Conservation (phyloP, 1,140 invertebrate genomes). For the Papilio glaucus region DNA sequence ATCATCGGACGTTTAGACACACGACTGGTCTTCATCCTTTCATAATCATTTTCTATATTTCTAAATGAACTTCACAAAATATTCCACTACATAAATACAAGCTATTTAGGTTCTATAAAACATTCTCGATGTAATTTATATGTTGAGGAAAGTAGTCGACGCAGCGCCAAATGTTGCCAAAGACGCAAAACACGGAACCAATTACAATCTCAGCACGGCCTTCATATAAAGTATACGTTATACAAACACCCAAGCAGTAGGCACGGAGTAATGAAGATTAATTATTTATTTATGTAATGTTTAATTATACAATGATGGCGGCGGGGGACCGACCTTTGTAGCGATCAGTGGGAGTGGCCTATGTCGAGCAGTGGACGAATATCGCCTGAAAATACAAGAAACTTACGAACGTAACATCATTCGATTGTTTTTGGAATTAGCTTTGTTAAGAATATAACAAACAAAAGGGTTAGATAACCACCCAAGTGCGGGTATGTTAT, state of each 20-base stretch:
- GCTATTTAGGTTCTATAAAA: background rate
- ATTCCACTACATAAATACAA: background rate
- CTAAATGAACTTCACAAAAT: background rate
- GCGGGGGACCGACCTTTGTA: no score
- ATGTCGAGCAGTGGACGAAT: no score
- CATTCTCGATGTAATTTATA: constrained; percentile 33
- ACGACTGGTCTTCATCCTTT: no score
- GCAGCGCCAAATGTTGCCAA: constrained; percentile 31
- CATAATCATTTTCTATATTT: background rate
- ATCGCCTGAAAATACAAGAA: no score
- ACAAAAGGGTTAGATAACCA: no score
- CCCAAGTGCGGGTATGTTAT: no score
- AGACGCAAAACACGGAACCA: constrained; percentile 36
- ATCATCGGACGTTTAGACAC: no score
- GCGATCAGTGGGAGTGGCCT: no score
- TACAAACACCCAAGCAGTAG: background rate
- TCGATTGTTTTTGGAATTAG: no score
- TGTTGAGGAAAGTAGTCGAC: constrained; percentile 24
- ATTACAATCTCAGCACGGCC: constrained; percentile 25
- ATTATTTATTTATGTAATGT: constrained; percentile 9
- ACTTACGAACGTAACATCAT: no score
- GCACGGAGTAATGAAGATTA: background rate
- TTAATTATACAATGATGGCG: no score
- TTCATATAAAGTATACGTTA: constrained; percentile 22
- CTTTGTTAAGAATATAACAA: no score